Conservation (phyloP, 23 tunicate genomes). For the Diplosoma virens region DNA sequence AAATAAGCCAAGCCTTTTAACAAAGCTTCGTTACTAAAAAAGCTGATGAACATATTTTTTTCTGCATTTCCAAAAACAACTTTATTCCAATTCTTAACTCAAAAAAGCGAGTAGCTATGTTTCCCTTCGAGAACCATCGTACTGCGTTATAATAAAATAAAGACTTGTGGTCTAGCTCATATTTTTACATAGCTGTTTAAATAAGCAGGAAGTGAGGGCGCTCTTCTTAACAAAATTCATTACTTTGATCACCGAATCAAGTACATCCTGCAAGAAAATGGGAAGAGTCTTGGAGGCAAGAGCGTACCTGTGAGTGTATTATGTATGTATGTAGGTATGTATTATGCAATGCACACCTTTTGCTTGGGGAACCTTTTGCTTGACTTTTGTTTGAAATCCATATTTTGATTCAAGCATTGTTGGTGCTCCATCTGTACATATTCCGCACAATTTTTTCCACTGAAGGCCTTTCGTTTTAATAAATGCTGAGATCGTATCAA, state of each 20-base stretch:
- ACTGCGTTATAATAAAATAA: conserved; percentile 18
- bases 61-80: neutral
- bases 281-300: conserved; percentile 44
- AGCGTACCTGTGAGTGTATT: too few relatives aligned
- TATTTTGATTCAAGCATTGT: conserved; percentile 16
- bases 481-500: neutral
- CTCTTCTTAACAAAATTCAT: neutral
- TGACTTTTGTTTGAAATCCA: conserved; percentile 35
- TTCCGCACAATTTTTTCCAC: neutral
- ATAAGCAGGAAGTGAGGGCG: conserved; percentile 3
- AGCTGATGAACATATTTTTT: neutral
- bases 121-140: conserved; percentile 28
- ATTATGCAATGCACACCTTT: conserved; percentile 39
- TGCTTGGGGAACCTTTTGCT: conserved; percentile 14
- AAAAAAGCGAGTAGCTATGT: neutral
- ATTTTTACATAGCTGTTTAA: conserved; percentile 39
- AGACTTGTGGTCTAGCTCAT: conserved; percentile 13
- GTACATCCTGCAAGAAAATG: conserved; percentile 17
- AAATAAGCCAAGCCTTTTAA: conserved; percentile 23
- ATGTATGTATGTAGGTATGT: too few relatives aligned
- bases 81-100: neutral
- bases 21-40: conserved; percentile 20
- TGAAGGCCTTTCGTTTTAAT: neutral
- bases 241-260: neutral
- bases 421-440: too few relatives aligned